Evolutionary conservation across 2,888 invertebrate species (phyloP).

Genomic region (Sturmia bella): DNA sequence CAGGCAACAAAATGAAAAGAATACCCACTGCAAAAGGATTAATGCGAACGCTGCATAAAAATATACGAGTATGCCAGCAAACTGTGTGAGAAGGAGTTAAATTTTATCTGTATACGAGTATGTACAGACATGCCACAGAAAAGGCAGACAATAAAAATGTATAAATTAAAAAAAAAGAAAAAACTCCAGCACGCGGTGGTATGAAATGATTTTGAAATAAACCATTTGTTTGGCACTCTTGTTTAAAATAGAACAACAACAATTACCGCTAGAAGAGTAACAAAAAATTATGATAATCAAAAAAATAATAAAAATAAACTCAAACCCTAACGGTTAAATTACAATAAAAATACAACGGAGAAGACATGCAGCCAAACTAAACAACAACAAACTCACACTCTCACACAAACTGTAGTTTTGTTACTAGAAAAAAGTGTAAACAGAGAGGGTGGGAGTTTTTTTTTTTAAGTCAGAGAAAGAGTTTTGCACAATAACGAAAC

Average conservation of each 20-base stretch:
- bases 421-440: neutral
- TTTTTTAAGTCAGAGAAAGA: slow-evolving; percentile 13
- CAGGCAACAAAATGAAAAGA: slow-evolving; percentile 73
- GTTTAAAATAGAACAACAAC: slow-evolving; percentile 26
- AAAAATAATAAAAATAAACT: neutral
- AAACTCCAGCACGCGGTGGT: slow-evolving; percentile 45
- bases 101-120: slow-evolving; percentile 19
- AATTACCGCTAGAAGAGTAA: neutral
- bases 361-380: slow-evolving; percentile 15
- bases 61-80: neutral
- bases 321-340: slow-evolving; percentile 28
- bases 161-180: slow-evolving; percentile 18
- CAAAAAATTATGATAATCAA: slow-evolving; percentile 20
- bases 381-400: slow-evolving; percentile 16
- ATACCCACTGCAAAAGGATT: slow-evolving; percentile 27
- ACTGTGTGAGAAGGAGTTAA: slow-evolving; percentile 13
- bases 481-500: slow-evolving; percentile 22
- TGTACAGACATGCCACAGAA: slow-evolving; percentile 9
- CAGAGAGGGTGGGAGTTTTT: slow-evolving; percentile 3
- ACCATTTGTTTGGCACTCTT: slow-evolving; percentile 33
- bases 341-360: slow-evolving; percentile 1
- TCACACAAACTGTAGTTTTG: neutral
- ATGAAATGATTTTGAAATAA: slow-evolving; percentile 12
- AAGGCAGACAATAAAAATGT: slow-evolving; percentile 48
- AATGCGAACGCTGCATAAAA: neutral